A percentile compares a stretch with the other conserved stretches of the same genome.
Conservation (phyloP, 64 coral and sea anemone species). For the Porites lutea region DNA sequence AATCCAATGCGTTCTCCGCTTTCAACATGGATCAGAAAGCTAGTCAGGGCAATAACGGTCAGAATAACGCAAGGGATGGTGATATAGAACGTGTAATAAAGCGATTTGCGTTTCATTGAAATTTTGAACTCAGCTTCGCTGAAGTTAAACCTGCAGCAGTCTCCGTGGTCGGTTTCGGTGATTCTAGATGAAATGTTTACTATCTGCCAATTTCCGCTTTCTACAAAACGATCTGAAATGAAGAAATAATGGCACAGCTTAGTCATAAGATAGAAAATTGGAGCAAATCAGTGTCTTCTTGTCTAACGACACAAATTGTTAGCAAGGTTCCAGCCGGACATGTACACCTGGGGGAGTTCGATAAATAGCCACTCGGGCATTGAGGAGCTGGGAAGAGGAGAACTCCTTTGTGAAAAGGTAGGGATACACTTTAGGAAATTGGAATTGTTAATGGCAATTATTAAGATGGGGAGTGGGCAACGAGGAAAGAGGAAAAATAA, state of each 20-base stretch:
- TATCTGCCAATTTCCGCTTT: slow-evolving; percentile 55
- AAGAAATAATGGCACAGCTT: not conserved
- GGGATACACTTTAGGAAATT: too few relatives aligned
- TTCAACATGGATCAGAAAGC: slow-evolving; percentile 67
- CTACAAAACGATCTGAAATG: slow-evolving; percentile 43
- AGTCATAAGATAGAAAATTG: not conserved
- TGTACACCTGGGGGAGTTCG: too few relatives aligned
- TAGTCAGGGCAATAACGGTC: slow-evolving; percentile 19
- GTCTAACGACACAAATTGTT: too few relatives aligned
- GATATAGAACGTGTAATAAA: slow-evolving; percentile 58
- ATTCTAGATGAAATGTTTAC: not conserved
- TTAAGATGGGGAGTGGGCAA: too few relatives aligned
- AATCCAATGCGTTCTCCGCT: slow-evolving; percentile 77
- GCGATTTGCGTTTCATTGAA: slow-evolving; percentile 23
- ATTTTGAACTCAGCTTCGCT: slow-evolving; percentile 36
- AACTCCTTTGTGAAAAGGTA: too few relatives aligned
- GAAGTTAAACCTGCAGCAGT: slow-evolving; percentile 47
- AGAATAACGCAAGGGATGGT: slow-evolving; percentile 23
- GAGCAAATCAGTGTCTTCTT: too few relatives aligned
- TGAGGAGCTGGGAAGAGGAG: too few relatives aligned
- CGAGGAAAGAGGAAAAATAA: too few relatives aligned
- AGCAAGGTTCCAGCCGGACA: too few relatives aligned
- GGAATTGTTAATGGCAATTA: too few relatives aligned
- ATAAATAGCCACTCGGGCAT: too few relatives aligned
- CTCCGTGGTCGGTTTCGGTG: slow-evolving; percentile 46